Evolutionary conservation across 2,888 invertebrate species (phyloP), one percentile per base, ranked within the genome.

Genomic region (Uloborus plumipes): DNA sequence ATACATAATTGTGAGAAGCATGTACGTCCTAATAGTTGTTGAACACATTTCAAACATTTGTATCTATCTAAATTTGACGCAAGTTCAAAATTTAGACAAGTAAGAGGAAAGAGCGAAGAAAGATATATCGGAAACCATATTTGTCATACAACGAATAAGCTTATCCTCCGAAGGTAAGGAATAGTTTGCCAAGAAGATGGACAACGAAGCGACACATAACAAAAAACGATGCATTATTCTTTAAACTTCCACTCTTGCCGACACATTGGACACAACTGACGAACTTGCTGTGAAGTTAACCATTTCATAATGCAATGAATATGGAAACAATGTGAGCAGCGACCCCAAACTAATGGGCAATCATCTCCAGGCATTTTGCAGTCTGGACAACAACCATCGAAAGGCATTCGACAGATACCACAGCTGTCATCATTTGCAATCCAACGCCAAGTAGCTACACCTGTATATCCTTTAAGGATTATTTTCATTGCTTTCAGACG

Each of bases 291-390:
- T 0, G 98, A 95, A 89, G 98, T 96, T 70, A 99, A 92, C 99
- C 99, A 99, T 92, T 99, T 99, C 89, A 97, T 96, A 88, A 99
- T 99, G 91, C 99, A 99, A 90, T 99, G 99, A 90, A 98, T 98
- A 90, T 99, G 99, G 90, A 99, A 99, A 90, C 98, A 98, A 91
- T 99, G 99, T 13, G 97, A 96, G 90, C 99, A 99, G 88, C 95
- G 94, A 84, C 99, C 99, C 97, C 98, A 98, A 86, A 98, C 98
- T 92, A 99, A 90, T 16, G 99, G 98, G 88, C 98, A 99, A 90
- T 98, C 98, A 91, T 99, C 98, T 70, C 98, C 98, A 26, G 98
- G 98, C 85, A 97, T 91, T 90, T 97, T 96, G 90, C 98, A 99
- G 90, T 99, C 98, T 1, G 98, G 96, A 88, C 98, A 99, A 89